Conservation (phyloP, 2,113 vertebrate species). For the Pterophyllum scalare region DNA sequence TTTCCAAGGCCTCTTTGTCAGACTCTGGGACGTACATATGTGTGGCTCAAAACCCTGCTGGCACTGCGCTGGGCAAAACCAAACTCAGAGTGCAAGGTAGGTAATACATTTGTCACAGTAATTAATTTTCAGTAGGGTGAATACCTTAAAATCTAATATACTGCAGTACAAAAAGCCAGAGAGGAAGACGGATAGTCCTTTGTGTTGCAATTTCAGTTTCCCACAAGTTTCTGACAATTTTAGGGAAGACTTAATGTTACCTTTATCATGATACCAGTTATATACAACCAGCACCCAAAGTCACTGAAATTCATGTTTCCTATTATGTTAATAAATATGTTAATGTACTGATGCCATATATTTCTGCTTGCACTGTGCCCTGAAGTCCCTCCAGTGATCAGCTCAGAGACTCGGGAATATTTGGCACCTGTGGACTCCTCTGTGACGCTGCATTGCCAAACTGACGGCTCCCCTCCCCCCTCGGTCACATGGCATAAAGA, state of each 20-base stretch:
- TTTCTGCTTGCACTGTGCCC: slow-evolving; percentile 7
- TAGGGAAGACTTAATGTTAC: neutral
- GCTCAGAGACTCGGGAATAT: slow-evolving; percentile 76
- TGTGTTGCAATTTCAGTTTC: neutral
- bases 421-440: slow-evolving; percentile 85
- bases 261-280: neutral
- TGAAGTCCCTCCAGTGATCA: slow-evolving; percentile 90
- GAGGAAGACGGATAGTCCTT: neutral
- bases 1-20: slow-evolving; percentile 83
- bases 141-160: no score
- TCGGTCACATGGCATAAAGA: slow-evolving; percentile 89
- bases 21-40: slow-evolving; percentile 94
- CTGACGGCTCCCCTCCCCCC: slow-evolving; percentile 86
- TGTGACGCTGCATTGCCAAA: slow-evolving; percentile 86
- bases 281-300: neutral
- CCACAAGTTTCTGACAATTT: neutral
- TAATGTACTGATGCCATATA: accelerated
- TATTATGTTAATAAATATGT: neutral
- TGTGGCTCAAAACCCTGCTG: slow-evolving; percentile 94
- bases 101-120: neutral
- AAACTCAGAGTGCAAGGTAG: slow-evolving; percentile 94
- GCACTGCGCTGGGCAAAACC: slow-evolving; percentile 93
- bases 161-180: no score
- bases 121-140: no score
- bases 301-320: neutral